Evolutionary conservation across 2,113 vertebrate genomes (phyloP), one percentile per base, ranked within the genome.

Genomic region (Dendropsophus ebraccatus): DNA sequence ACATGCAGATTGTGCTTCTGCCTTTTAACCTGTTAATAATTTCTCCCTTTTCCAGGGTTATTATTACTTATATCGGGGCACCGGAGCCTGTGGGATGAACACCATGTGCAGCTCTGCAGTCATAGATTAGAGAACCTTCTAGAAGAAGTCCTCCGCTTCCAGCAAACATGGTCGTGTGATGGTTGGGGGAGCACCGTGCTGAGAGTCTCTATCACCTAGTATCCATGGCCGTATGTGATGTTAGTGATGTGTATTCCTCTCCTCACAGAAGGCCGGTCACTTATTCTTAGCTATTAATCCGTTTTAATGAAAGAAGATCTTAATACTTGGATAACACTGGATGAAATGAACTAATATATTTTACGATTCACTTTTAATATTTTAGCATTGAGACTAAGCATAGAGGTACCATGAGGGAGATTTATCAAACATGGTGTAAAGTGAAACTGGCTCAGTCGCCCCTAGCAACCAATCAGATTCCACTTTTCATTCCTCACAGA

Each of bases 41-140:
- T 2, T 83, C 6, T 30, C 23, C n/a, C 79, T 41, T 89, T 75
- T 60, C 58, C 12, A 97, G 96, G 96, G 96, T 69, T 97, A 97
- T 90, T 97, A 97, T 89, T 95, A 97, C 90, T 90, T 97, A 23
- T 93, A 96, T 87, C 95, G 94, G 1, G 96, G 97, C 1, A 94
- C 93, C 9, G 93, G 91, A 23, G 92, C 95, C 23, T 97, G 97
- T 76, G 97, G 97, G 11, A 95, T 97, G 90, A 96, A 97, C 89
- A 90, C 87, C 81, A 96, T 97, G 96, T 95, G 95, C 89, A 96
- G 95, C 72, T 97, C 97, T 0, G 96, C 96, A 7, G 90, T 96
- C 30, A 90, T 97, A 87, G 90, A 93, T 88, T 97, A 89, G 90
- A 75, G 78, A 17, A 13, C 10, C 62, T 10, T 17, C 21, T 28